A percentile compares a stretch with the other conserved stretches of the same genome.
These are phyloP conservation scores for Drosophila takahashii DNA, from an alignment of 1,140 invertebrate genomes.

Conservation along the genomic window DNA sequence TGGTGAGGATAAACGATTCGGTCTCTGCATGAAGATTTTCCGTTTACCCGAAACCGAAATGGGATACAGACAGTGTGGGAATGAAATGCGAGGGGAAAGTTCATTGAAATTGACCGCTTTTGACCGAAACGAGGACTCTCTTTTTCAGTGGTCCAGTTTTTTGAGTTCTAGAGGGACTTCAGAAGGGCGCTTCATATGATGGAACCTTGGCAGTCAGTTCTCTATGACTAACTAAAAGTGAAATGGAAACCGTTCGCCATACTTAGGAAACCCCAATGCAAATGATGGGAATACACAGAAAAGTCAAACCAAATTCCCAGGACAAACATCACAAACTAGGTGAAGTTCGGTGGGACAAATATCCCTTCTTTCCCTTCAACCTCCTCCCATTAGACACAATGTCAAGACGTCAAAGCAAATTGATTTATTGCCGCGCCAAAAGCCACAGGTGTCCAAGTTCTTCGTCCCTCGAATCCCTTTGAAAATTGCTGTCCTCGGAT, in stretches of 20 bases:
- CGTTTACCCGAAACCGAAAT: conserved; percentile 19
- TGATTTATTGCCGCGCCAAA: conserved; percentile 57
- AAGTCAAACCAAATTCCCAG: conserved; percentile 25
- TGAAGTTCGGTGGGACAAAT: conserved; percentile 17
- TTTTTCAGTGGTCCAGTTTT: conserved; percentile 7
- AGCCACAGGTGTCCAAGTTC: conserved; percentile 56
- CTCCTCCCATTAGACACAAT: conserved; percentile 35
- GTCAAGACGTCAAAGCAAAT: conserved; percentile 60
- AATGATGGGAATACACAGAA: conserved; percentile 22
- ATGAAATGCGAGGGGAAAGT: conserved; percentile 6
- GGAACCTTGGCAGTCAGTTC: not conserved
- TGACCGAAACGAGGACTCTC: conserved; percentile 1
- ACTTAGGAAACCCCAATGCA: conserved; percentile 15
- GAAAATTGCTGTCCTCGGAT: conserved; percentile 20
- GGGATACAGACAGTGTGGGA: conserved; percentile 15
- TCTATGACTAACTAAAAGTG: not conserved
- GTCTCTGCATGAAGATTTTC: conserved; percentile 19
- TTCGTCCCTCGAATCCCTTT: conserved; percentile 8
- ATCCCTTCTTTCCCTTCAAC: not conserved
- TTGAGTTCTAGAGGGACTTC: not conserved
- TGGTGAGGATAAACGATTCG: conserved; percentile 26
- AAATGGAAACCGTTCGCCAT: not conserved
- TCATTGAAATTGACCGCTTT: conserved; percentile 39
- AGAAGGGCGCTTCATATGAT: not conserved
- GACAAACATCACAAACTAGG: conserved; percentile 43